A percentile compares a stretch with the other conserved stretches of the same genome.
Conservation (phyloP, 2,113 vertebrate species). For the Barnardius zonarius region DNA sequence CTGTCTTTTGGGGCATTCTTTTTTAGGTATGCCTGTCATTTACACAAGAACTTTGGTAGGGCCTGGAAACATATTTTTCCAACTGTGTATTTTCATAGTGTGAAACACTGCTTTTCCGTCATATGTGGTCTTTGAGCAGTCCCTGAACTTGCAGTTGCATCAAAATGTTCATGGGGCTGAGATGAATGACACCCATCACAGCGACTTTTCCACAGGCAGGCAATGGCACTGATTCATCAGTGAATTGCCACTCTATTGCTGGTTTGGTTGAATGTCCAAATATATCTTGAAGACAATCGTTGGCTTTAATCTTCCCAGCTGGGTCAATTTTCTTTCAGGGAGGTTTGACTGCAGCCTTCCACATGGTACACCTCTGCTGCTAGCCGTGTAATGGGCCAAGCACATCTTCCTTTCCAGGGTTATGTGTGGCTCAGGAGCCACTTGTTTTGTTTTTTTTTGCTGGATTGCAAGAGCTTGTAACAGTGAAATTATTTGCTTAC, state of each 20-base stretch:
- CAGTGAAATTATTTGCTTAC: neutral
- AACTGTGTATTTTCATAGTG: neutral
- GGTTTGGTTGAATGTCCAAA: neutral
- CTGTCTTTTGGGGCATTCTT: neutral
- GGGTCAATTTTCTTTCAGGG: neutral
- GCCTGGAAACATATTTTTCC: neutral
- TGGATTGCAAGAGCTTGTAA: neutral
- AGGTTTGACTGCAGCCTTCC: neutral
- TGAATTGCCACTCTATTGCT: neutral
- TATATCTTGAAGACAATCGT: neutral
- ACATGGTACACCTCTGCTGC: neutral
- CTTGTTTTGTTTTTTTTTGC: neutral
- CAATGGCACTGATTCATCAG: neutral
- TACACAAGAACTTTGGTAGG: neutral
- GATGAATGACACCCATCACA: neutral
- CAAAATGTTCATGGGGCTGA: neutral
- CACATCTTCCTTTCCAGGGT: neutral
- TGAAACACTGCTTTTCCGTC: neutral
- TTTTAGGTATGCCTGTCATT: neutral
- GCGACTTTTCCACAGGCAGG: neutral
- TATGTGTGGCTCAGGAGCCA: neutral
- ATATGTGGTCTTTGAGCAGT: neutral
- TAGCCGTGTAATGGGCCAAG: neutral
- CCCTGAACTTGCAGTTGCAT: neutral
- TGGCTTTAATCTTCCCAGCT: neutral